phyloP scores from a whole-genome alignment of 1,140 invertebrate species.

The Epicauta chinensis region DNA sequence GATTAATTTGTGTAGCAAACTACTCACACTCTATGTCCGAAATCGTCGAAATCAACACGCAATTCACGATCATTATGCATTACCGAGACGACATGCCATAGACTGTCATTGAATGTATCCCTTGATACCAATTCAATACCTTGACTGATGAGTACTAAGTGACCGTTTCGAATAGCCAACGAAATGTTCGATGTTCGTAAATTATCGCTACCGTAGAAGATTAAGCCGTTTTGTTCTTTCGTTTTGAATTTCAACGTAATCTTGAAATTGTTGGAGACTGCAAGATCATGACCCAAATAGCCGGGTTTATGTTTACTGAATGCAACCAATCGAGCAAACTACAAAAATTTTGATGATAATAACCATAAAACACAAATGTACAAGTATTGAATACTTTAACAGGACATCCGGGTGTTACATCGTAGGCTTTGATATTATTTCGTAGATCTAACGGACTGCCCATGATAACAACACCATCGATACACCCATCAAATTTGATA shows the following conservation, averaged over 20 bases:
- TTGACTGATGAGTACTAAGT: slow-evolving; percentile 63
- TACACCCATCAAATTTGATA: slow-evolving; percentile 88
- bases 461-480: slow-evolving; percentile 74
- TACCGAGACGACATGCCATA: slow-evolving; percentile 90
- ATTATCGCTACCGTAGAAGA: slow-evolving; percentile 67
- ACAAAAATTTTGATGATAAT: slow-evolving; percentile 2
- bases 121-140: slow-evolving; percentile 54
- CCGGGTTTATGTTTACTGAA: slow-evolving; percentile 53
- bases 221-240: slow-evolving; percentile 62
- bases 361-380: neutral
- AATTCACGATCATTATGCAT: slow-evolving; percentile 59
- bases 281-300: slow-evolving; percentile 57
- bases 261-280: slow-evolving; percentile 55
- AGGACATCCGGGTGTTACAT: slow-evolving; percentile 80
- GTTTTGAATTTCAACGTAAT: slow-evolving; percentile 90
- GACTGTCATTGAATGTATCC: slow-evolving; percentile 73
- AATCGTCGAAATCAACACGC: slow-evolving; percentile 80
- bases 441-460: slow-evolving; percentile 71
- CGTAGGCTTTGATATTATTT: slow-evolving; percentile 68
- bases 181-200: slow-evolving; percentile 58
- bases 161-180: slow-evolving; percentile 62
- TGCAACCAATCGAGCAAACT: slow-evolving; percentile 51
- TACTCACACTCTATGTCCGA: slow-evolving; percentile 55
- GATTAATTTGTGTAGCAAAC: no score
- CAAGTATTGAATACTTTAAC: slow-evolving; percentile 53